phyloP scores from a whole-genome alignment of 92 coral and sea anemone species.

The Phenganax stokvisi region DNA sequence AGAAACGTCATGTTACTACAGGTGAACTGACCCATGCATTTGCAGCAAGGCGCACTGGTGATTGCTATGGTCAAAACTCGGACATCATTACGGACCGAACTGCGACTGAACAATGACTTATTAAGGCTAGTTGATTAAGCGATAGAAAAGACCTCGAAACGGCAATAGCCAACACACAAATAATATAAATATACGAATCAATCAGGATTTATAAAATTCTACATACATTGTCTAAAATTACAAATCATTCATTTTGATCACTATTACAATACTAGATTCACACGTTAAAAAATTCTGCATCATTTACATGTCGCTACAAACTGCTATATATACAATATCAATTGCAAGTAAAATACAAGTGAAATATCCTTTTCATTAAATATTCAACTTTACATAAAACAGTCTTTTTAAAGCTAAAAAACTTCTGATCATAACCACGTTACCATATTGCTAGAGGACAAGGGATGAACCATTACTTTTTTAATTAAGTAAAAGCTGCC shows the following conservation, averaged over 20 bases:
- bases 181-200: background rate
- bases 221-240: slow-evolving; percentile 16
- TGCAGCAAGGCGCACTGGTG: no score
- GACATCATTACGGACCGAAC: no score
- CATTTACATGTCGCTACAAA: slow-evolving; percentile 37
- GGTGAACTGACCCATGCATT: background rate
- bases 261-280: slow-evolving; percentile 23
- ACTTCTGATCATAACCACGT: background rate
- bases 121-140: no score
- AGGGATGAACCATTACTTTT: background rate
- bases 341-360: slow-evolving; percentile 31
- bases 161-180: background rate
- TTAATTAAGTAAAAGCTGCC: background rate
- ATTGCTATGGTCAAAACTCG: no score
- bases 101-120: no score
- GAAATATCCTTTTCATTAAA: slow-evolving; percentile 34
- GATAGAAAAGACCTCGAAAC: background rate
- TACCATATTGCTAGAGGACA: background rate
- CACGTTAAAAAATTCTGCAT: slow-evolving; percentile 11
- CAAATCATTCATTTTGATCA: slow-evolving; percentile 29
- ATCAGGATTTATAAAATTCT: background rate
- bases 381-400: slow-evolving; percentile 19
- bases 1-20: background rate
- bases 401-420: slow-evolving; percentile 10
- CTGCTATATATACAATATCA: slow-evolving; percentile 37